These are phyloP conservation scores for Spialia ferax DNA, from an alignment of 2,888 invertebrate genomes.

Conservation along the genomic window DNA sequence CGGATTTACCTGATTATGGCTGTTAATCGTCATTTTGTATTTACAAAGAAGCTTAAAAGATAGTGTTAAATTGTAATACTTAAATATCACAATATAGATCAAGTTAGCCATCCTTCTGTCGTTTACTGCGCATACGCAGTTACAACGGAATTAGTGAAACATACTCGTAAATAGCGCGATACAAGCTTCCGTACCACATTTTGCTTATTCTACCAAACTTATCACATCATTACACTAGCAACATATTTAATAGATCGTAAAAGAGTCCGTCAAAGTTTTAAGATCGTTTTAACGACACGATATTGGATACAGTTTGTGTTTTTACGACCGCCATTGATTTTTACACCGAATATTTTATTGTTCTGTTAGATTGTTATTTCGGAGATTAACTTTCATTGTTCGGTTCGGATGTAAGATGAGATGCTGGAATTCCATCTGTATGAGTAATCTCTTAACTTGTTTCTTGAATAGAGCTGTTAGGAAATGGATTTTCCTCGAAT, in stretches of 20 bases:
- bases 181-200: neutral
- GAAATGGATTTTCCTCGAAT: neutral
- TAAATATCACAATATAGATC: no score
- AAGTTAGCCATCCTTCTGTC: no score
- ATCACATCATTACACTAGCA: slow-evolving; percentile 22
- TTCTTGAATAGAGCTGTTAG: slow-evolving; percentile 2
- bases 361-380: slow-evolving; percentile 42
- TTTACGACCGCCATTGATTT: slow-evolving; percentile 68
- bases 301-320: slow-evolving; percentile 77
- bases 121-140: no score
- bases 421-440: slow-evolving; percentile 7
- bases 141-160: neutral
- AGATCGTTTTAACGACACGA: slow-evolving; percentile 74
- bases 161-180: neutral
- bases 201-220: neutral
- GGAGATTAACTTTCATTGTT: slow-evolving; percentile 70
- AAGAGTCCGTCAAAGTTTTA: slow-evolving; percentile 71
- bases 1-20: no score
- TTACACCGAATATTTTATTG: slow-evolving; percentile 52
- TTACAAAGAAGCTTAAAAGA: no score
- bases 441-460: neutral
- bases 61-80: no score
- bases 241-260: slow-evolving; percentile 67
- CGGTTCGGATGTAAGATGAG: slow-evolving; percentile 1
- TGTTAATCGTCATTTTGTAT: no score